phyloP scores from a whole-genome alignment of 2,797 vertebrate species.

The Arctocebus calabarensis region DNA sequence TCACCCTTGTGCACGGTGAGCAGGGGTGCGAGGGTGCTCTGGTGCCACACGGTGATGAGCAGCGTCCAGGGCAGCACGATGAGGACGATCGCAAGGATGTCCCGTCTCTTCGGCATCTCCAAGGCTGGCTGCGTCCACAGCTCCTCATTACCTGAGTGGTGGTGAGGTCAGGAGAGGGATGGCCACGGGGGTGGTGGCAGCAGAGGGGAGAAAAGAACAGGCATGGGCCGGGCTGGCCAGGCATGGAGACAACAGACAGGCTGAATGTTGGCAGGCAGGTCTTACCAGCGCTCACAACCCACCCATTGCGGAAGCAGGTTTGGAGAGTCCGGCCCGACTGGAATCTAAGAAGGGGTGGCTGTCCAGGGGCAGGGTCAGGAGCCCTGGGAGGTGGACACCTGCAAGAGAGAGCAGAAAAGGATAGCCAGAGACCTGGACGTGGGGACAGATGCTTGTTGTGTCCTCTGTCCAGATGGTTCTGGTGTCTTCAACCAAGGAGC shows the following conservation, averaged over 20 bases:
- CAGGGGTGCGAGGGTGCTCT: conserved; percentile 96
- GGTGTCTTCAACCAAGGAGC: background rate
- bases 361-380: conserved; percentile 80
- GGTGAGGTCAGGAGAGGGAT: conserved; percentile 84
- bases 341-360: conserved; percentile 67
- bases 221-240: conserved; percentile 86
- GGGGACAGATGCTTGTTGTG: accelerated
- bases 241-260: conserved; percentile 82
- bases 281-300: conserved; percentile 91
- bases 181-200: conserved; percentile 82
- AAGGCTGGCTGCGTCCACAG: conserved; percentile 96
- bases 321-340: conserved; percentile 78
- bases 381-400: conserved; percentile 80
- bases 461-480: background rate
- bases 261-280: conserved; percentile 82
- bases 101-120: conserved; percentile 99
- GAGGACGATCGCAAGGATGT: conserved; percentile 99
- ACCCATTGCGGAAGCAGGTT: conserved; percentile 91
- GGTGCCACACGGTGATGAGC: conserved; percentile 99
- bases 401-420: conserved; percentile 80
- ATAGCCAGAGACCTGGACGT: conserved; percentile 56
- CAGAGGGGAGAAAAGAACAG: conserved; percentile 89
- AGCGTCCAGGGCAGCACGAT: conserved; percentile 99
- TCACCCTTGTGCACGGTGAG: conserved; percentile 98
- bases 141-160: conserved; percentile 96